These are phyloP conservation scores for Schizothorax lantsangensis DNA, from an alignment of 2,797 vertebrate species.

Conservation along the genomic window DNA sequence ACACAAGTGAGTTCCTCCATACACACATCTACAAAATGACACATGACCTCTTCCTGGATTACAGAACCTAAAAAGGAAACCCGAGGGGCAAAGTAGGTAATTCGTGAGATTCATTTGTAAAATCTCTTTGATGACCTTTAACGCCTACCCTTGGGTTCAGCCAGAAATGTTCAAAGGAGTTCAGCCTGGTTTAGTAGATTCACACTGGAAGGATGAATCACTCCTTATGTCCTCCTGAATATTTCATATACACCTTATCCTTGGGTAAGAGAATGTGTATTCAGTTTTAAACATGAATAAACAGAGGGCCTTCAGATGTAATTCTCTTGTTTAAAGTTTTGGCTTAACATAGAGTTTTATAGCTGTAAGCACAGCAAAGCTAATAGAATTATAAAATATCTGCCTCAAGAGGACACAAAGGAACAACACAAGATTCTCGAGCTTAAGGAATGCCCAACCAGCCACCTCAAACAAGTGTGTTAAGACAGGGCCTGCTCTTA, in stretches of 20 bases:
- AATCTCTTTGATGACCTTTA: slow-evolving; percentile 3
- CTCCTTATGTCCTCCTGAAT: slow-evolving; percentile 39
- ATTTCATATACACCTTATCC: slow-evolving; percentile 43
- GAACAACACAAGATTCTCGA: neutral
- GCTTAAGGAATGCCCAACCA: slow-evolving; percentile 6
- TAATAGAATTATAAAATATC: slow-evolving; percentile 25
- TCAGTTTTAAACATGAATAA: slow-evolving; percentile 34
- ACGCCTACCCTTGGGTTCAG: neutral
- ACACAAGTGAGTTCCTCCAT: neutral
- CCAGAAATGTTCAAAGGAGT: neutral
- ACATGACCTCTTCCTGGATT: slow-evolving; percentile 3
- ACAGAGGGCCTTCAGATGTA: slow-evolving; percentile 13
- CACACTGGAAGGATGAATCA: slow-evolving; percentile 4
- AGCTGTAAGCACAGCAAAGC: neutral
- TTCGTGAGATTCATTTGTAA: neutral
- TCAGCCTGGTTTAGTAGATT: neutral
- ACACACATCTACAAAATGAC: neutral
- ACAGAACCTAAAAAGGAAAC: slow-evolving; percentile 1
- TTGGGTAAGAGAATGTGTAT: neutral
- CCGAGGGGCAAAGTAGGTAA: neutral
- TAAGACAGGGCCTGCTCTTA: slow-evolving; percentile 16
- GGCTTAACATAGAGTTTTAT: neutral
- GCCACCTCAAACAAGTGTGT: slow-evolving; percentile 37
- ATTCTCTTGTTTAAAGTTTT: slow-evolving; percentile 29
- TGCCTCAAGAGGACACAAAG: slow-evolving; percentile 11